Base-by-base conservation (phyloP, 1,140 invertebrate species). In the Gryon sp. region DNA sequence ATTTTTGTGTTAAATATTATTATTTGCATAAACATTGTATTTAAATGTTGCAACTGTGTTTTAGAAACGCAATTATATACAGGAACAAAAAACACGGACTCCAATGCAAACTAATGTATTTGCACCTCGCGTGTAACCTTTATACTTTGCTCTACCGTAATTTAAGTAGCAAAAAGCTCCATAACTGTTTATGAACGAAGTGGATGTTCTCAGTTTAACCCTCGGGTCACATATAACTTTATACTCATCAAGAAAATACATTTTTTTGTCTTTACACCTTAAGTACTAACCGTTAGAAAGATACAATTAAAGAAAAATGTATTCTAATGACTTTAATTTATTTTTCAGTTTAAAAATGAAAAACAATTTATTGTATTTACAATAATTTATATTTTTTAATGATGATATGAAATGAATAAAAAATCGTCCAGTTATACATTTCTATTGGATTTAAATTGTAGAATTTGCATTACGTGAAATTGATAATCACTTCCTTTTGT, bases 151-250 rank as follows among this genome's bases (percentile, higher is more conserved):
- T 43, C 66, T 45, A 36, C 34, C 46, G 28, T 70, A 43, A 70
- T 70, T 60, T 45, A 48, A 60, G 57, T 46, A 12, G 48, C 48
- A 63, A 72, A 72, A 63, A 60, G 41, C 34, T n/a, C 6, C 30
- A 40, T 72, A 72, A 70, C 66, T 70, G 66, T 70, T 52, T 70
- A 60, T 43, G 32, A 70, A 70, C 36, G 34, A 48, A 70, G 12
- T 19, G 16, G 53, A 59, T 46, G 36, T 41, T 60, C 60, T 43
- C 14, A 70, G 20, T 46, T 46, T 68, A 48, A 68, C 63, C 53
- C 34, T 8, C 36, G 45, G 53, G 55, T 70, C 46, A 34, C 18
- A 52, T n/a, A n/a, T 40, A 60, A 60, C 55, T 70, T 70, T 70
- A 46, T n/a, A n/a, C n/a, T n/a, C n/a, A n/a, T n/a, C n/a, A n/a